Evolutionary conservation across 30 jellyfish, hydroid and myxozoan genomes (phyloP).

Genomic region (Cassiopea andromeda): DNA sequence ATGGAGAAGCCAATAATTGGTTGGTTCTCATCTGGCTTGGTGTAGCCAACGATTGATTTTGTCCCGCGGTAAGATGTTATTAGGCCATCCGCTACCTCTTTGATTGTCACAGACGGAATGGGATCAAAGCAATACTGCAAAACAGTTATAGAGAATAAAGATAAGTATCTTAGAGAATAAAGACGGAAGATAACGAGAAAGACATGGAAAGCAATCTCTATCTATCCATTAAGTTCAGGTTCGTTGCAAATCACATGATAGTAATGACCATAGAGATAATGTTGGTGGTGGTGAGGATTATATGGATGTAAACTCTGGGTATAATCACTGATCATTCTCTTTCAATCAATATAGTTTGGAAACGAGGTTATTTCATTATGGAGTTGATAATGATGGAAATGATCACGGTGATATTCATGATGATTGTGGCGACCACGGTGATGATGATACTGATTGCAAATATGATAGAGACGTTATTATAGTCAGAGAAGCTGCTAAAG

Average conservation of each 20-base stretch:
- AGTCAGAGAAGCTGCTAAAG: no score
- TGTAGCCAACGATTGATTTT: slow-evolving; percentile 68
- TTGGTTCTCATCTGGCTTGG: slow-evolving; percentile 74
- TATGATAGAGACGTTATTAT: not conserved
- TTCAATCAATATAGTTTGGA: no score
- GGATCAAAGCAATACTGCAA: slow-evolving; percentile 95
- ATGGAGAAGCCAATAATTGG: slow-evolving; percentile 93
- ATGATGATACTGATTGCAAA: not conserved
- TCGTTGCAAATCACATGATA: not conserved
- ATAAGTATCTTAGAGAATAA: not conserved
- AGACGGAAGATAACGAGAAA: no score
- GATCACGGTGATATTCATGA: not conserved
- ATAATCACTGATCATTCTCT: no score
- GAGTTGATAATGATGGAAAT: not conserved
- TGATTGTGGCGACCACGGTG: not conserved
- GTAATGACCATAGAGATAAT: not conserved
- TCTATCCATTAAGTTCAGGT: no score
- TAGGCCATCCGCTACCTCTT: slow-evolving; percentile 83
- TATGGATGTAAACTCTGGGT: no score
- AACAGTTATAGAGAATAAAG: not conserved
- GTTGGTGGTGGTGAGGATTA: not conserved
- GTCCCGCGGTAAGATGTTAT: slow-evolving; percentile 84
- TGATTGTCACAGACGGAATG: slow-evolving; percentile 86
- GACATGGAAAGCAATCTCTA: no score
- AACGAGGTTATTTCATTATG: not conserved